These are phyloP conservation scores for Orussus abietinus DNA, from an alignment of 1,140 invertebrate genomes.

Conservation along the genomic window DNA sequence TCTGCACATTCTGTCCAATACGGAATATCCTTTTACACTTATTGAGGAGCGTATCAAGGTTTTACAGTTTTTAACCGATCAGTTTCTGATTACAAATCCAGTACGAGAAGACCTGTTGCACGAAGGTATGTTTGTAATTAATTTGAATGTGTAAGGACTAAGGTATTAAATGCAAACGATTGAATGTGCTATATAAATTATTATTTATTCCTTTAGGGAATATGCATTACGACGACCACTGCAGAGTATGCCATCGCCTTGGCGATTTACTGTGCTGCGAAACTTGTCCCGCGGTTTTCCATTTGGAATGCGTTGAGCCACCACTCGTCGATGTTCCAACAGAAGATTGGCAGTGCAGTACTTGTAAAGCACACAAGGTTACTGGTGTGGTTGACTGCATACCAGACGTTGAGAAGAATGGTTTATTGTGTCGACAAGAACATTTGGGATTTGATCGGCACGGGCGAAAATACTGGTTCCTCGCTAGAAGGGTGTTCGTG, in stretches of 20 bases:
- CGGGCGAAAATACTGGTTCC: constrained; percentile 95
- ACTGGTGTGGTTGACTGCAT: constrained; percentile 90
- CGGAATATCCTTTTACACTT: constrained; percentile 86
- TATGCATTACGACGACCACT: constrained; percentile 93
- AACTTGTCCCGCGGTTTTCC: constrained; percentile 94
- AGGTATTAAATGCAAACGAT: neutral
- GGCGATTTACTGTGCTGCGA: constrained; percentile 96
- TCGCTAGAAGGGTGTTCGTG: constrained; percentile 87
- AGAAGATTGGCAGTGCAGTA: constrained; percentile 93
- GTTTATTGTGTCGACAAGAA: constrained; percentile 86
- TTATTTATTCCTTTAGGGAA: constrained; percentile 61
- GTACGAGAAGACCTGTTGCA: constrained; percentile 89
- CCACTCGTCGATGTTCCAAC: constrained; percentile 88
- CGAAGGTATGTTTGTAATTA: constrained; percentile 68
- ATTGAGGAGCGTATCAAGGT: constrained; percentile 81
- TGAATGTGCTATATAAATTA: neutral
- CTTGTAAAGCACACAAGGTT: constrained; percentile 89
- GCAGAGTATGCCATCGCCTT: constrained; percentile 88
- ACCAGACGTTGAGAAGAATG: constrained; percentile 87
- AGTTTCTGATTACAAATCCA: constrained; percentile 90
- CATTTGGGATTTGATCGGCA: constrained; percentile 91
- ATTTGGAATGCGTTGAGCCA: constrained; percentile 92
- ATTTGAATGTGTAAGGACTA: too few species aligned
- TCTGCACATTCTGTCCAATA: constrained; percentile 65
- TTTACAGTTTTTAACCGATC: constrained; percentile 87